Base-by-base conservation (phyloP, 1,140 invertebrate species). In the Argopecten irradians region DNA sequence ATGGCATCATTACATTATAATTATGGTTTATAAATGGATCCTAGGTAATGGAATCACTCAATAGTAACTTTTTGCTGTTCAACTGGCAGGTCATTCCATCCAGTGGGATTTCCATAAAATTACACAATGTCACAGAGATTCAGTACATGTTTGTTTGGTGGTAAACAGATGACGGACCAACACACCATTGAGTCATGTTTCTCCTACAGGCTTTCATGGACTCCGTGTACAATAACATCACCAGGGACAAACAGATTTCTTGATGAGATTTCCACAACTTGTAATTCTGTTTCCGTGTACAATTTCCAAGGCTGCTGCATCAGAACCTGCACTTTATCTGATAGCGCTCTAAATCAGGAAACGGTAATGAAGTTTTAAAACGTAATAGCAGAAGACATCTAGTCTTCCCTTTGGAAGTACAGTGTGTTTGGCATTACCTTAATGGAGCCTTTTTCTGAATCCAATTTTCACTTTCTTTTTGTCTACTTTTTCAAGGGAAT, bases 121-220 rank as follows among this genome's bases (percentile, higher is more conserved):
- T 71, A 16, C 16, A 16, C 28, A 71, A 71, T 71, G 8, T 71
- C n/a, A 28, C 2, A n/a, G 55, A n/a, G 5, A 71, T 16, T n/a
- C 55, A 1, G 28, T 28, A 71, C 14, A 71, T 71, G 28, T 71
- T n/a, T 7, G 22, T 28, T 71, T 71, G 7, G 16, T 19, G 16
- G 5, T 71, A 71, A 71, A 71, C 28, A n/a, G 22, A 71, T 71
- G 55, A 71, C 55, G 22, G 55, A 28, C 55, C 55, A 71, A 71
- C 55, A 71, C 55, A 71, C 8, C 22, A 71, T n/a, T 71, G 55
- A 71, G 55, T 71, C 55, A 71, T n/a, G n/a, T 71, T 71, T 71
- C 55, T 71, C 55, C 55, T 28, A 11, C 55, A 71, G 55, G 55
- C 55, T 71, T 8, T 22, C 16, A n/a, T 55, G 14, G 43, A 55